These are phyloP conservation scores for Syrrhaptes paradoxus DNA, from an alignment of 2,113 vertebrate species.

Conservation along the genomic window DNA sequence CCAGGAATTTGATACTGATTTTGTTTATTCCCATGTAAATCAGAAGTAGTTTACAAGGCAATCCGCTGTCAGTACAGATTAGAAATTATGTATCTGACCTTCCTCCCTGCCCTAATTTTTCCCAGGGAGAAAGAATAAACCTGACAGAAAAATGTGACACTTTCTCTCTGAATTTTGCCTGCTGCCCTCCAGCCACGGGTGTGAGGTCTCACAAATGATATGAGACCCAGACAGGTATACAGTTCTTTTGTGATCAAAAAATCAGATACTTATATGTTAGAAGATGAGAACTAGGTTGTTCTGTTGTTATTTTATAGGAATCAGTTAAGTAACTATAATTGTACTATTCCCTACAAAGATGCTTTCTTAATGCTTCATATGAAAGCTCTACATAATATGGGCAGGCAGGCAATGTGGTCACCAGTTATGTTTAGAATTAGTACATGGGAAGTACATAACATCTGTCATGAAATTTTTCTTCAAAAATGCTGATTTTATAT, in stretches of 20 bases:
- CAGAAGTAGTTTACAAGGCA: neutral
- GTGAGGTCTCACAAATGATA: neutral
- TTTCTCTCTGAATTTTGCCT: neutral
- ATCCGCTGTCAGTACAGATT: neutral
- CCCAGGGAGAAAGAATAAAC: neutral
- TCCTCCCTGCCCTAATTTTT: neutral
- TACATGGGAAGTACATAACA: neutral
- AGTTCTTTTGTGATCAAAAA: neutral
- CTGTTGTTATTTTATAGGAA: neutral
- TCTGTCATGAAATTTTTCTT: constrained; percentile 17
- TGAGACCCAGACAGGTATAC: neutral
- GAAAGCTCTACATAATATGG: neutral
- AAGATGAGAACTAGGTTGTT: neutral
- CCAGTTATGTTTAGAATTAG: constrained; percentile 14
- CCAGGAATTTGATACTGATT: neutral
- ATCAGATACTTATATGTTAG: neutral
- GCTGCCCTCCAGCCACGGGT: neutral
- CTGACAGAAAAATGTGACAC: neutral
- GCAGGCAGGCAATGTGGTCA: neutral
- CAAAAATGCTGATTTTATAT: neutral
- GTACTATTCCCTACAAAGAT: neutral
- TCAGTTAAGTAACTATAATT: neutral
- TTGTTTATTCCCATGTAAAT: neutral
- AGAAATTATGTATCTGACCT: neutral
- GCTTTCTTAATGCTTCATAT: neutral